A percentile compares a stretch with the other conserved stretches of the same genome.
Evolutionary conservation across 92 coral and sea anemone genomes (phyloP).

Genomic region (Nematostella vectensis): DNA sequence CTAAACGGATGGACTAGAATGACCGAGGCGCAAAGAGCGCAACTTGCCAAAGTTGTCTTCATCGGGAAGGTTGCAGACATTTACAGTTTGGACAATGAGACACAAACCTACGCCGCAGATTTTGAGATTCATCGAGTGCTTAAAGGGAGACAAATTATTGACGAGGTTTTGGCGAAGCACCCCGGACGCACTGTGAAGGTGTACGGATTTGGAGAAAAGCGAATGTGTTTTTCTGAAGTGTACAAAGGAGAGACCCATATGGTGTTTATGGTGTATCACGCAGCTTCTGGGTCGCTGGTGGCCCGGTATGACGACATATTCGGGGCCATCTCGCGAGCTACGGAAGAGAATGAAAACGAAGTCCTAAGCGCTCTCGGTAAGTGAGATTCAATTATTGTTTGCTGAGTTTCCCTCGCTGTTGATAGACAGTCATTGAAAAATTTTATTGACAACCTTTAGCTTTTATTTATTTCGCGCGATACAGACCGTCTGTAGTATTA

Average conservation of each 20-base stretch:
- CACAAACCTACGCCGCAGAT: slow-evolving; percentile 64
- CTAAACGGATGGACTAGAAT: slow-evolving; percentile 67
- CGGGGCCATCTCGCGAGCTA: slow-evolving; percentile 75
- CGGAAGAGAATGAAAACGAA: slow-evolving; percentile 58
- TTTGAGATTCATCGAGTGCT: slow-evolving; percentile 66
- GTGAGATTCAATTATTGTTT: slow-evolving; percentile 24
- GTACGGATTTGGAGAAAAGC: slow-evolving; percentile 76
- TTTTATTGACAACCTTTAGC: no score
- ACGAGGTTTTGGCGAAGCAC: slow-evolving; percentile 53
- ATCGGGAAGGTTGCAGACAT: slow-evolving; percentile 69
- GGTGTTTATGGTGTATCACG: slow-evolving; percentile 59
- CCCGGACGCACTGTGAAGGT: slow-evolving; percentile 58
- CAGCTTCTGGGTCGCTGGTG: slow-evolving; percentile 45
- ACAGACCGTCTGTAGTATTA: not conserved
- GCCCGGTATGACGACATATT: slow-evolving; percentile 71
- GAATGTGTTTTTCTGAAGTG: slow-evolving; percentile 54
- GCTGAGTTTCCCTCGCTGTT: no score
- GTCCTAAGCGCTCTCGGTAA: slow-evolving; percentile 71
- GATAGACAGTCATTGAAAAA: no score
- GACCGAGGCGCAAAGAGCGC: slow-evolving; percentile 65
- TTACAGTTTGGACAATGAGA: slow-evolving; percentile 22
- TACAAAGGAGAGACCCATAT: slow-evolving; percentile 61
- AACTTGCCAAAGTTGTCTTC: slow-evolving; percentile 68
- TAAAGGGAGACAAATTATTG: slow-evolving; percentile 67
- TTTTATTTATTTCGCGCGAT: slow-evolving; percentile 6